These are phyloP conservation scores for Ianthella basta DNA, from an alignment of 37 sponge, comb jelly and placozoan species.

Conservation along the genomic window DNA sequence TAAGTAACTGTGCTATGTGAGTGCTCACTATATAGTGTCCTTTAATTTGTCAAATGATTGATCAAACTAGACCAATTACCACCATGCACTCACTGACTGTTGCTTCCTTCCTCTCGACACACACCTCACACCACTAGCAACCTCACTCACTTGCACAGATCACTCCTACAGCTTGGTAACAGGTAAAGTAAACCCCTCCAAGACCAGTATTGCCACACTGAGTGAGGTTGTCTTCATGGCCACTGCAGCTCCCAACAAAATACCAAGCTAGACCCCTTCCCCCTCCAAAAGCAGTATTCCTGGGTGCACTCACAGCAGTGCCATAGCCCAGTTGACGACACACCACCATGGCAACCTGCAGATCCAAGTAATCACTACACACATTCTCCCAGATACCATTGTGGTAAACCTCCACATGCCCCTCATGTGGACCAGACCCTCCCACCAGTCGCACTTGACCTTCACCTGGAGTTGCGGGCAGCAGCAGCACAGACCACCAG, in stretches of 20 bases:
- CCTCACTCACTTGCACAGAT: conserved; percentile 22
- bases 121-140: too few species aligned
- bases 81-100: too few species aligned
- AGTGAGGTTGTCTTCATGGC: conserved; percentile 1
- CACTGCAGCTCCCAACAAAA: conserved; percentile 23
- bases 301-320: neutral
- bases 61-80: too few species aligned
- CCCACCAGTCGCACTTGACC: neutral
- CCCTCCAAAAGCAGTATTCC: neutral
- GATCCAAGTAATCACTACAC: conserved; percentile 27
- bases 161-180: conserved; percentile 17
- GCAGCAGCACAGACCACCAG: too few species aligned
- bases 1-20: too few species aligned
- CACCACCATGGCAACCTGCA: conserved; percentile 18
- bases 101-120: too few species aligned
- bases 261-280: conserved; percentile 19
- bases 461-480: too few species aligned
- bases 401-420: neutral
- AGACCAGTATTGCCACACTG: neutral
- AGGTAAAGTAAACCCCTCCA: conserved; percentile 13
- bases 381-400: conserved; percentile 33
- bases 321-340: conserved; percentile 34
- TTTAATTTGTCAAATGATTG: too few species aligned
- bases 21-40: too few species aligned
- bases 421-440: neutral